Percentiles rank a stretch among this genome's conserved stretches.
These are phyloP conservation scores for Germaria angustata DNA, from an alignment of 2,888 invertebrate species.

Conservation along the genomic window DNA sequence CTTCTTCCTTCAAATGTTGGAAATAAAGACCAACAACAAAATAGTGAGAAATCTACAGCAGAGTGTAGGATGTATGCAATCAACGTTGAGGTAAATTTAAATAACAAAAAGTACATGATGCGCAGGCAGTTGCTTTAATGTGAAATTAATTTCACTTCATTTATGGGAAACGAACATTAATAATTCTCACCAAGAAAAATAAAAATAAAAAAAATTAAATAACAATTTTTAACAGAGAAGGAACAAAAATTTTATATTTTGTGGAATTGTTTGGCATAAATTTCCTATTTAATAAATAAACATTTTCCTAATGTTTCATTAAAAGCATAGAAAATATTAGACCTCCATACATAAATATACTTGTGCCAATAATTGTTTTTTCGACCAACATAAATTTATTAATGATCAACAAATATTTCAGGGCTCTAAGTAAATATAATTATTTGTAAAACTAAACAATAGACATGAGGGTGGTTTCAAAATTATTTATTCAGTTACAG, in stretches of 20 bases:
- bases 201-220: no score
- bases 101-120: slow-evolving; percentile 10
- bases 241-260: neutral
- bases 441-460: neutral
- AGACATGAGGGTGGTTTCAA: neutral
- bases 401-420: slow-evolving; percentile 10
- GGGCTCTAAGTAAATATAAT: neutral
- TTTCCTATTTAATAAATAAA: slow-evolving; percentile 57
- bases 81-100: neutral
- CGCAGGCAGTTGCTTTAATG: slow-evolving; percentile 18
- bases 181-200: slow-evolving; percentile 9
- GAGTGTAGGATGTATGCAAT: slow-evolving; percentile 44
- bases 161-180: slow-evolving; percentile 27
- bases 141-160: slow-evolving; percentile 32
- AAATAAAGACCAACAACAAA: neutral
- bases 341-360: no score
- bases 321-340: no score
- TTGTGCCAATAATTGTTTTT: slow-evolving; percentile 74
- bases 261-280: slow-evolving; percentile 39
- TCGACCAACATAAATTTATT: slow-evolving; percentile 72
- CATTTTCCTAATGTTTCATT: slow-evolving; percentile 9
- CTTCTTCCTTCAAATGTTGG: slow-evolving; percentile 6
- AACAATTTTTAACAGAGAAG: neutral
- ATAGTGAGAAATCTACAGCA: slow-evolving; percentile 23
- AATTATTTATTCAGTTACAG: no score